A percentile compares a stretch with the other conserved stretches of the same genome.
phyloP scores from a whole-genome alignment of 2,797 vertebrate species.

The Notoglanidium macrostoma region DNA sequence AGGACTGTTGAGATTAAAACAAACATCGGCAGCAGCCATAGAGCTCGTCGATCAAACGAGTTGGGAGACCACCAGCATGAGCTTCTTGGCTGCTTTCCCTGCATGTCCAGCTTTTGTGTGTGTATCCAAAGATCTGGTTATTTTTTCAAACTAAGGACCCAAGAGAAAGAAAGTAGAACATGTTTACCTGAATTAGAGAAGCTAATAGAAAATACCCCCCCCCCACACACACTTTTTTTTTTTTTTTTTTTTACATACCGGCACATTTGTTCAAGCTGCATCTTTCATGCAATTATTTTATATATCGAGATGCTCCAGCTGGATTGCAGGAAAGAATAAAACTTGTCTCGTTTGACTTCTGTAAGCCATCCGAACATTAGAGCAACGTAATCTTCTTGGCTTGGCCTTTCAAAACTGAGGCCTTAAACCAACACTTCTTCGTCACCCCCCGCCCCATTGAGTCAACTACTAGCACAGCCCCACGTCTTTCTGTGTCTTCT shows the following conservation, averaged over 20 bases:
- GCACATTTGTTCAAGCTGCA: neutral
- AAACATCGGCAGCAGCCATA: conserved; percentile 61
- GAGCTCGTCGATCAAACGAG: conserved; percentile 58
- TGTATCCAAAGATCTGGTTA: conserved; percentile 69
- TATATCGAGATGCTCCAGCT: neutral
- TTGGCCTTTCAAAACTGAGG: conserved; percentile 59
- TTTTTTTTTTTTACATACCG: neutral
- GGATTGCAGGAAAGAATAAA: neutral
- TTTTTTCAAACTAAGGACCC: conserved; percentile 68
- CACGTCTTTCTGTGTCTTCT: conserved; percentile 66
- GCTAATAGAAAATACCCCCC: conserved; percentile 76
- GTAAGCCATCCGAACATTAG: conserved; percentile 49
- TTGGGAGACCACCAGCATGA: conserved; percentile 64
- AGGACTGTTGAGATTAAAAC: conserved; percentile 58
- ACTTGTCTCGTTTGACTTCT: conserved; percentile 38
- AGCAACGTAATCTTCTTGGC: conserved; percentile 42
- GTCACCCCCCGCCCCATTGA: conserved; percentile 56
- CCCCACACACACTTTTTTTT: neutral
- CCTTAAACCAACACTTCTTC: conserved; percentile 77
- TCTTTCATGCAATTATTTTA: neutral
- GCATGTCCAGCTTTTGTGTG: conserved; percentile 56
- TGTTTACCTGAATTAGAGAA: conserved; percentile 88
- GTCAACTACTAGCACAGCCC: conserved; percentile 76
- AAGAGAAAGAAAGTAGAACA: conserved; percentile 79
- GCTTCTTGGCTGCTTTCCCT: conserved; percentile 53